phyloP scores from a whole-genome alignment of 37 sponge, comb jelly and placozoan species.

The Trichoplax adhaerens region DNA sequence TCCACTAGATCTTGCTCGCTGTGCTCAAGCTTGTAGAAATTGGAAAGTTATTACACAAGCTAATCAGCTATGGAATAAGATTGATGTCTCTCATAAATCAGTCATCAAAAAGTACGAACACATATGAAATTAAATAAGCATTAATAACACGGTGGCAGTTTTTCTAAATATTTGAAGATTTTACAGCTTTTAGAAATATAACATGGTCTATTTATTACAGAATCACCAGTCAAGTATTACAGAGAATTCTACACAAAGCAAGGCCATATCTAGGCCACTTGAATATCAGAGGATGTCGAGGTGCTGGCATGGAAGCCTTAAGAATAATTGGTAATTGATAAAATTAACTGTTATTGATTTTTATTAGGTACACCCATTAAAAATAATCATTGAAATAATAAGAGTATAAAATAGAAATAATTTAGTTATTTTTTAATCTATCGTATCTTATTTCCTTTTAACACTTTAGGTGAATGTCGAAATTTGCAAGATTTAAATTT shows the following conservation, averaged over 20 bases:
- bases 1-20: conserved; percentile 22
- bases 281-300: conserved; percentile 47
- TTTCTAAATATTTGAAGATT: too few relatives aligned
- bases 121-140: too few relatives aligned
- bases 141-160: too few relatives aligned
- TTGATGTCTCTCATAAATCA: not conserved
- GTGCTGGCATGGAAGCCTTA: too few relatives aligned
- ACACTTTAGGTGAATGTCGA: conserved; percentile 47
- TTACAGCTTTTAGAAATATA: too few relatives aligned
- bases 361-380: too few relatives aligned
- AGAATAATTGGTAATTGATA: conserved; percentile 28
- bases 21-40: conserved; percentile 63
- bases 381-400: too few relatives aligned
- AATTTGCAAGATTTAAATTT: conserved; percentile 92
- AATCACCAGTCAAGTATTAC: conserved; percentile 34
- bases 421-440: too few relatives aligned
- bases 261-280: conserved; percentile 73
- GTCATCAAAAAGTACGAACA: too few relatives aligned
- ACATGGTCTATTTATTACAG: conserved; percentile 4
- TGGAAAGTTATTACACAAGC: conserved; percentile 91
- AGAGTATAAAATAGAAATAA: too few relatives aligned
- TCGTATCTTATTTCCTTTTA: too few relatives aligned
- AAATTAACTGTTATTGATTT: too few relatives aligned
- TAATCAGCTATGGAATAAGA: conserved; percentile 61
- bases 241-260: conserved; percentile 41